These are phyloP conservation scores for Melanotaenia trifasciata DNA, from an alignment of 2,797 vertebrate species.

Conservation along the genomic window DNA sequence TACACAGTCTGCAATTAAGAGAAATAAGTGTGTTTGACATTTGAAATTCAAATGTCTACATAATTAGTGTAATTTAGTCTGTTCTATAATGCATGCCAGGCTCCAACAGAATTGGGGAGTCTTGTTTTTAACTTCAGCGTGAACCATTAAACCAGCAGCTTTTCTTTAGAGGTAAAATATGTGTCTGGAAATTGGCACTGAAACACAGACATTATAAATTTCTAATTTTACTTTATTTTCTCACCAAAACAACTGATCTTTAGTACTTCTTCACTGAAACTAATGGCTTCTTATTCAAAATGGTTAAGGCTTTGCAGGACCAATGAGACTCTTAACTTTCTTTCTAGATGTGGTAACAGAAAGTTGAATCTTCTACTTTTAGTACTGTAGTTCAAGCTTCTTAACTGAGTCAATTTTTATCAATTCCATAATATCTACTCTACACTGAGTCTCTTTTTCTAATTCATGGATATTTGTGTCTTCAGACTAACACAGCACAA, in stretches of 20 bases:
- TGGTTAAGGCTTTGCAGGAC: background rate
- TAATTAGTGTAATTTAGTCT: constrained; percentile 3
- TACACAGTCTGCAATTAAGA: constrained; percentile 17
- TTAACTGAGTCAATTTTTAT: no score
- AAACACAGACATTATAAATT: background rate
- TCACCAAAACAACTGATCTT: background rate
- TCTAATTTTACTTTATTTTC: background rate
- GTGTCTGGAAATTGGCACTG: background rate
- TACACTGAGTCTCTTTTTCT: background rate
- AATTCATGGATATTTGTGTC: background rate
- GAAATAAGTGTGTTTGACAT: constrained; percentile 16
- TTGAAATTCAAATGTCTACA: constrained; percentile 20
- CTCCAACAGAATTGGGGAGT: background rate
- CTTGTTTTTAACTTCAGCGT: background rate
- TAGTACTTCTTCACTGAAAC: background rate
- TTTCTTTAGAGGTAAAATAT: background rate
- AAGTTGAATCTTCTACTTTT: background rate
- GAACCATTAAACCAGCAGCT: background rate
- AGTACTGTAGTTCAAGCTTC: no score
- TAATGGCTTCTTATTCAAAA: background rate
- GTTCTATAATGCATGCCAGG: background rate
- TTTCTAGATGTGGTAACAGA: background rate
- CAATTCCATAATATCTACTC: background rate
- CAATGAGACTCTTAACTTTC: background rate
- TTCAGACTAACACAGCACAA: background rate